Base-by-base conservation (phyloP, 2,113 vertebrate species). In the Stigmatopora argus region DNA sequence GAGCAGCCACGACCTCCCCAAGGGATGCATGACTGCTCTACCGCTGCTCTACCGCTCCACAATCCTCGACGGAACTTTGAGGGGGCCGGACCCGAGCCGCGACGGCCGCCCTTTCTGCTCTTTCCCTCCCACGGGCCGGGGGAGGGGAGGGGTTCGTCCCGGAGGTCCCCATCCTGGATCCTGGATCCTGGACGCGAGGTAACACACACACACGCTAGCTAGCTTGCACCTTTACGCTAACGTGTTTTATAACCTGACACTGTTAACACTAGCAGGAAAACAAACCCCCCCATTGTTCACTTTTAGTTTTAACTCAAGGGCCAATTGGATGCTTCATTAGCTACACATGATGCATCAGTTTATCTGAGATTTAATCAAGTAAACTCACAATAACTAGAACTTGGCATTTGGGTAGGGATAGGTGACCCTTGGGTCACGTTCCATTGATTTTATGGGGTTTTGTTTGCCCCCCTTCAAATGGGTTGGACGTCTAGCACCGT, bases 1-100 rank as follows among this genome's bases (percentile, higher is more conserved):
- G 65, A 92, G 73, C 34, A 86, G 65, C 67, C 82, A 87, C 19
- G 92, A 90, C 79, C 64, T 90, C 65, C 68, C 66, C 0, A 45
- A 65, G 1, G 84, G 69, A 59, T 70, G 51, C 91, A 91, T 92
- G 69, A 14, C 77, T 67, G 2, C 7, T 41, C 6, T 41, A 41
- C 0, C 48, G 10, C 38, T 2, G 26, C n/a, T 21, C 17, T 4
- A 3, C n/a, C 49, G 14, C 64, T 60, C 55, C 70, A 38, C 21
- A 11, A 4, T 31, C 48, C 17, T 13, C 9, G 23, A 14, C 7
- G 47, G 46, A 68, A 72, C 52, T 53, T 59, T 68, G 21, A 17
- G 61, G 70, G 74, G 81, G 78, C 67, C 9, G 78, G 70, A 64
- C 74, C 44, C 71, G 48, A 46, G 53, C 70, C 71, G 78, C 52